Base-by-base conservation (phyloP, 2,888 invertebrate species). In the Epinotia brunnichana region DNA sequence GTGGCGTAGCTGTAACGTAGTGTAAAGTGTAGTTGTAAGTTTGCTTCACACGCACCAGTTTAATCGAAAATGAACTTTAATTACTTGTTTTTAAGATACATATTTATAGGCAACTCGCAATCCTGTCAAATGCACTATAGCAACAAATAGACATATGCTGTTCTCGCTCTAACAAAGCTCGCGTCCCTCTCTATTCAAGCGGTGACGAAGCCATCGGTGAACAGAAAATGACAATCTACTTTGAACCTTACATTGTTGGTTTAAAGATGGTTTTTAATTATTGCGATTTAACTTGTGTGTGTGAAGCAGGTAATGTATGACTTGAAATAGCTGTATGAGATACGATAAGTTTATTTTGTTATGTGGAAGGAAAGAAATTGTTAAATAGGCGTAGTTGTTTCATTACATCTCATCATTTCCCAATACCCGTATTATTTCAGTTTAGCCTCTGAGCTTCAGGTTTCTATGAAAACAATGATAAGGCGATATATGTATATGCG, bases 281-380 rank as follows among this genome's bases (percentile, higher is more conserved):
- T 61, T 41, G 48, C 15, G 54, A 24, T 57, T 35, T 69, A 5
- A 19, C 19, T 48, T 63, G 39, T 51, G 61, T 69, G 70, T 70
- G 63, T 56, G 15, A 35, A 29, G 66, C 41, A 66, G 17, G 44
- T 63, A 56, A 57, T 70, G 56, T 70, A 70, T 70, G 48, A 64
- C 35, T 62, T 70, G 61, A 24, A 24, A 21, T 62, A 56, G 76
- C 76, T 77, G 76, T 77, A 74, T 67, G 76, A 73, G 70, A 75
- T 76, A 70, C 35, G 48, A 77, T 77, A 78, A 74, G 76, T 77
- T 77, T 79, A 78, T 79, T 79, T 79, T 79, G 78, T 77, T 79
- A 78, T 74, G 67, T 68, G 63, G 21, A 70, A 51, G 48, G 44
- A 29, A 73, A 62, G 62, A 73, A 67, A 69, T 41, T 66, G 71